A percentile compares a stretch with the other conserved stretches of the same genome.
phyloP scores from a whole-genome alignment of 2,888 invertebrate species.

The Caenorhabditis afra region DNA sequence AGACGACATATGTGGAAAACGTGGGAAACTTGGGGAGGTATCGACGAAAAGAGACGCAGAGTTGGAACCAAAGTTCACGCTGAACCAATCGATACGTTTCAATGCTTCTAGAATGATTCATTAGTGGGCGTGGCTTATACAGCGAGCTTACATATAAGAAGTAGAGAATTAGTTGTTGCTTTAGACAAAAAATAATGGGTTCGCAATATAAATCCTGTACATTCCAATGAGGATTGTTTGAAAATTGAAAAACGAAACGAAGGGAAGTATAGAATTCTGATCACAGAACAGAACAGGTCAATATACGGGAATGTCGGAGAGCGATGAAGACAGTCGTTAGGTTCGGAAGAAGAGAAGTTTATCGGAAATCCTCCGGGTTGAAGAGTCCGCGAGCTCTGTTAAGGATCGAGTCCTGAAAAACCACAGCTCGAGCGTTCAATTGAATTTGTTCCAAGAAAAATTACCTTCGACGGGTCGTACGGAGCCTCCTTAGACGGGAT shows the following conservation, averaged over 20 bases:
- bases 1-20: conserved; percentile 1
- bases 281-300: conserved; percentile 43
- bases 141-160: background rate
- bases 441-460: too few species aligned
- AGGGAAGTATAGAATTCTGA: conserved; percentile 18
- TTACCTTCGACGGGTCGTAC: conserved; percentile 96
- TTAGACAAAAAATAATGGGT: background rate
- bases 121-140: conserved; percentile 10
- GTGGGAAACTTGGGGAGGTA: conserved; percentile 14
- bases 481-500: conserved; percentile 98
- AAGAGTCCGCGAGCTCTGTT: conserved; percentile 80
- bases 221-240: conserved; percentile 19
- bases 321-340: background rate
- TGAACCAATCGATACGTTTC: background rate
- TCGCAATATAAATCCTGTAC: conserved; percentile 47
- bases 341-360: conserved; percentile 23
- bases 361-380: conserved; percentile 80
- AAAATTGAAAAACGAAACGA: conserved; percentile 8
- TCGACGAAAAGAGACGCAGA: conserved; percentile 26
- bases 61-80: conserved; percentile 26
- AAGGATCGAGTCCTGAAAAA: conserved; percentile 80
- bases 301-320: conserved; percentile 16
- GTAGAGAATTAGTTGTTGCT: too few species aligned
- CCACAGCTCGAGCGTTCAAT: background rate
- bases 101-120: conserved; percentile 22